Evolutionary conservation across 2,797 vertebrate genomes (phyloP).

Genomic region (Pseudocheirus occidentalis): DNA sequence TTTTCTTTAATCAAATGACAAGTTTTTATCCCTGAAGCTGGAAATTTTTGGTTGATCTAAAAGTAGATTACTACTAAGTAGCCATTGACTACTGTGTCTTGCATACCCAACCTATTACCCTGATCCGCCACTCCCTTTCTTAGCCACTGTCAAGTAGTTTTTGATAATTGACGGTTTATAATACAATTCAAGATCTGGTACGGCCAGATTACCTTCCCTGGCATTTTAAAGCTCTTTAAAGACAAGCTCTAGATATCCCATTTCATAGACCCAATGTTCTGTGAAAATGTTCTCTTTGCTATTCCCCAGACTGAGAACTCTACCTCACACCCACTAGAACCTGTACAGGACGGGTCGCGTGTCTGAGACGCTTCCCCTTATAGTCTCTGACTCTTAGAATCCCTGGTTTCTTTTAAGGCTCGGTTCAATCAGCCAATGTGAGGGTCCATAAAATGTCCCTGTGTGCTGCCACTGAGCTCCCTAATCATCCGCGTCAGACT

Average conservation of each 20-base stretch:
- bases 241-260: not conserved
- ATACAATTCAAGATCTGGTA: too few species aligned
- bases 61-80: too few species aligned
- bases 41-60: too few species aligned
- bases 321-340: not conserved
- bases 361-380: not conserved
- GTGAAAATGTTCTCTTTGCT: not conserved
- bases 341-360: not conserved
- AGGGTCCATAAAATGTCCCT: conserved; percentile 41
- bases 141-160: too few species aligned
- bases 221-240: not conserved
- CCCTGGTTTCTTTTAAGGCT: not conserved
- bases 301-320: not conserved
- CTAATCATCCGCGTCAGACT: conserved; percentile 49
- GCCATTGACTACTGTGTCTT: too few species aligned
- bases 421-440: conserved; percentile 41
- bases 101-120: too few species aligned
- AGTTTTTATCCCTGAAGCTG: too few species aligned
- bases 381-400: not conserved
- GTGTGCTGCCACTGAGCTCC: conserved; percentile 25
- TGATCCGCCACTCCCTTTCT: too few species aligned
- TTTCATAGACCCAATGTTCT: not conserved
- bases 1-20: too few species aligned
- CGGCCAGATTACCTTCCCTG: too few species aligned
- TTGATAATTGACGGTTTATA: too few species aligned